Conservation (phyloP, 1,140 invertebrate species). For the Acromyrmex echinatior region DNA sequence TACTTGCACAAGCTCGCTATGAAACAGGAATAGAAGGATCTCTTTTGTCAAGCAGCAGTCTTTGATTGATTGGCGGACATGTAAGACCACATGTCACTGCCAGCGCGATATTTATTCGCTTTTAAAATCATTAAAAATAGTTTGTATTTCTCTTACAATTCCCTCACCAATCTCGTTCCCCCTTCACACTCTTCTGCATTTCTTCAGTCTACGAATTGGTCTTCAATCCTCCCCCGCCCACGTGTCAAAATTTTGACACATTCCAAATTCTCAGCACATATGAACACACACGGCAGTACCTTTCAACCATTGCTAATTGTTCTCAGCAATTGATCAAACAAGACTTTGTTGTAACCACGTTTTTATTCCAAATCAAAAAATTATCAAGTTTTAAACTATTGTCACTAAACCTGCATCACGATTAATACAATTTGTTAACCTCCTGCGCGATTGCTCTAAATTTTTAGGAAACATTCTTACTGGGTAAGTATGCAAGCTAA, state of each 20-base stretch:
- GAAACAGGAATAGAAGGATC: conserved; percentile 40
- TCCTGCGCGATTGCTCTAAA: conserved; percentile 40
- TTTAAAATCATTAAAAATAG: conserved; percentile 79
- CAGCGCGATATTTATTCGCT: conserved; percentile 76
- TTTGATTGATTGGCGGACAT: conserved; percentile 80
- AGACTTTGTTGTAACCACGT: background rate
- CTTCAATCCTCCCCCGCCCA: conserved; percentile 66
- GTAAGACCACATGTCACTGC: conserved; percentile 80
- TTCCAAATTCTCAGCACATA: conserved; percentile 68
- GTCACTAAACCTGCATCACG: background rate
- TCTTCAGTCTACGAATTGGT: conserved; percentile 25
- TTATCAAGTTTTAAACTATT: conserved; percentile 36
- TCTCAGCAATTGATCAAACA: background rate
- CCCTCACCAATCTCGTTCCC: conserved; percentile 30
- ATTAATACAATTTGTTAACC: conserved; percentile 63
- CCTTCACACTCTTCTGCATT: conserved; percentile 23
- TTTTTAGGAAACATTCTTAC: conserved; percentile 25
- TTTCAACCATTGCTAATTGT: background rate
- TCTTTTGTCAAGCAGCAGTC: conserved; percentile 79
- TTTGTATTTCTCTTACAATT: conserved; percentile 63
- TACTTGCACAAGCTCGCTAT: conserved; percentile 16
- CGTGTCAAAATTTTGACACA: conserved; percentile 69
- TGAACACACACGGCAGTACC: background rate
- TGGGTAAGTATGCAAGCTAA: conserved; percentile 24
- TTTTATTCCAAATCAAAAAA: conserved; percentile 41